Evolutionary conservation across 2,797 vertebrate species (phyloP).

Genomic region (Taenioides sp.): DNA sequence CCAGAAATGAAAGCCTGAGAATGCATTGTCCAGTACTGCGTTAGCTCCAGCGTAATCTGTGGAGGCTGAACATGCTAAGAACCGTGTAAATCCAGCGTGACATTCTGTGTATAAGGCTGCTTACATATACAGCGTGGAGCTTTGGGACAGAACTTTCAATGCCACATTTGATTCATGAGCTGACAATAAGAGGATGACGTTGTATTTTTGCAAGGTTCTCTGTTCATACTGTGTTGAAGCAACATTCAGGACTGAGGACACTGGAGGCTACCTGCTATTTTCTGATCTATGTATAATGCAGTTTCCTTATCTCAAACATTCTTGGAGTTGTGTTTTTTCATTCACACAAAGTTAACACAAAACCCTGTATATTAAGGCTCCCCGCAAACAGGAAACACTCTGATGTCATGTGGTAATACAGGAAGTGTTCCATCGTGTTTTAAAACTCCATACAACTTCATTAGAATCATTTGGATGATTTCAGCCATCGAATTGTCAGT

Average conservation of each 20-base stretch:
- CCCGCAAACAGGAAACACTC: too few relatives aligned
- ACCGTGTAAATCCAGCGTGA: slow-evolving; percentile 42
- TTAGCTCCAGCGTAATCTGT: slow-evolving; percentile 45
- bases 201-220: not conserved
- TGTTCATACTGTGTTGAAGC: slow-evolving; percentile 25
- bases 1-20: slow-evolving; percentile 25
- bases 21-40: slow-evolving; percentile 18
- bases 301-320: too few relatives aligned
- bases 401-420: too few relatives aligned
- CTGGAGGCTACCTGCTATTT: too few relatives aligned
- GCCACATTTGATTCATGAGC: slow-evolving; percentile 25
- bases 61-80: slow-evolving; percentile 34
- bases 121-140: slow-evolving; percentile 19
- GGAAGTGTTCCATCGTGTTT: too few relatives aligned
- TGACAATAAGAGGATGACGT: slow-evolving; percentile 12
- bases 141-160: slow-evolving; percentile 21
- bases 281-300: too few relatives aligned
- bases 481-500: too few relatives aligned
- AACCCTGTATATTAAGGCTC: too few relatives aligned
- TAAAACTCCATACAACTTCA: too few relatives aligned
- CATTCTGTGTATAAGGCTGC: slow-evolving; percentile 31
- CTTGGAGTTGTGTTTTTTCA: too few relatives aligned
- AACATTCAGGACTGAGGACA: slow-evolving; percentile 16
- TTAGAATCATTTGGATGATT: too few relatives aligned
- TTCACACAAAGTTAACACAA: too few relatives aligned